These are phyloP conservation scores for Triplophysa siluroides DNA, from an alignment of 2,113 vertebrate genomes.

Conservation along the genomic window DNA sequence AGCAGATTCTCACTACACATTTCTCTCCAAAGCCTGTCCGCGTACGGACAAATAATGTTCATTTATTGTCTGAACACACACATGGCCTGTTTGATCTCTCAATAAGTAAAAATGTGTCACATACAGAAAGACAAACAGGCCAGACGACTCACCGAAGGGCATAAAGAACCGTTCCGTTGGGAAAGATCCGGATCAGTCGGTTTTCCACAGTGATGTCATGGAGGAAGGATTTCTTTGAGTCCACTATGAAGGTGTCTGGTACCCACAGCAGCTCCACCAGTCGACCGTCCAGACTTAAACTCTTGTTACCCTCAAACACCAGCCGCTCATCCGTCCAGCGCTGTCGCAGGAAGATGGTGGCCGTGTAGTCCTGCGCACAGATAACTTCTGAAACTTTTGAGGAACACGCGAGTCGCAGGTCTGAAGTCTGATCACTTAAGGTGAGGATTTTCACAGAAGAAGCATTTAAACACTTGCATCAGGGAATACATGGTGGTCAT, in stretches of 20 bases:
- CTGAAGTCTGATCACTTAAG: too few relatives aligned
- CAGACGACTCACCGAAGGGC: constrained; percentile 77
- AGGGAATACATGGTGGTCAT: too few relatives aligned
- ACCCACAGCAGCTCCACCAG: constrained; percentile 92
- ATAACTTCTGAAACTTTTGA: not conserved
- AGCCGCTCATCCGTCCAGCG: constrained; percentile 88
- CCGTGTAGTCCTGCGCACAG: constrained; percentile 80
- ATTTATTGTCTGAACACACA: too few relatives aligned
- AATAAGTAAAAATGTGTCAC: too few relatives aligned
- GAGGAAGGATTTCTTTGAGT: constrained; percentile 91
- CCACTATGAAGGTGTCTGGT: constrained; percentile 88
- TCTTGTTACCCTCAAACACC: constrained; percentile 88
- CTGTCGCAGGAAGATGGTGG: constrained; percentile 89
- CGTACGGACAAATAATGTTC: too few relatives aligned
- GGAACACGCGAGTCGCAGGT: too few relatives aligned
- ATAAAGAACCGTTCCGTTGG: constrained; percentile 88
- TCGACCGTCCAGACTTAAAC: constrained; percentile 86
- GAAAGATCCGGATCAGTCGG: constrained; percentile 88
- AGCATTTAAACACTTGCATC: too few relatives aligned
- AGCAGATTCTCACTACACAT: too few relatives aligned
- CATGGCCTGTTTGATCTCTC: too few relatives aligned
- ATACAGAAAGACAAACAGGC: not conserved
- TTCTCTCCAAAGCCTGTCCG: too few relatives aligned
- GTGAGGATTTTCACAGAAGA: too few relatives aligned
- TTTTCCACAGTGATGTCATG: constrained; percentile 92